Conservation (phyloP, 1,140 invertebrate species). For the Apis cerana region DNA sequence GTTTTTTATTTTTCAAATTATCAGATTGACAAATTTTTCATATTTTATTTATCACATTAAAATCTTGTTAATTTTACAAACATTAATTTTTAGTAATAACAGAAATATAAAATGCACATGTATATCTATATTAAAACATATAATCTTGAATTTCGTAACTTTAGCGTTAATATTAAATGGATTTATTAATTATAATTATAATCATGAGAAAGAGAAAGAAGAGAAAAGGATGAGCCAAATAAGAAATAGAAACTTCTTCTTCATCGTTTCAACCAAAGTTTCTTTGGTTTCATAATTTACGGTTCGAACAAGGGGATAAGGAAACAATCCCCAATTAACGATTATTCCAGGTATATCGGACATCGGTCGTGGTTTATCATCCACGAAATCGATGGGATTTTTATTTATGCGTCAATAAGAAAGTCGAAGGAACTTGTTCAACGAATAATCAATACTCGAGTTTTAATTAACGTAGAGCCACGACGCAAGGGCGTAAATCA, state of each 20-base stretch:
- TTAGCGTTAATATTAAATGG: too few relatives aligned
- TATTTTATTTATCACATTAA: too few relatives aligned
- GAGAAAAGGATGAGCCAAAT: not conserved
- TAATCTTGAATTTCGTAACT: too few relatives aligned
- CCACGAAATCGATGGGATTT: conserved; percentile 5
- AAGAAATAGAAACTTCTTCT: not conserved
- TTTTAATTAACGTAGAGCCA: conserved; percentile 4
- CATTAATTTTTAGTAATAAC: too few relatives aligned
- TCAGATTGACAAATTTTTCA: too few relatives aligned
- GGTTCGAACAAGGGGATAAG: not conserved
- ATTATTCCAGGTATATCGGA: not conserved
- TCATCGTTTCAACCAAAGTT: conserved; percentile 6
- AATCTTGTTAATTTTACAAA: too few relatives aligned
- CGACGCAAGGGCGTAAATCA: too few relatives aligned
- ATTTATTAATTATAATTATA: too few relatives aligned
- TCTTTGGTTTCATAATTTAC: conserved; percentile 30
- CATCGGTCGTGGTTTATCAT: conserved; percentile 7
- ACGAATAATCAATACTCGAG: conserved; percentile 26
- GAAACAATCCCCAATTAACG: conserved; percentile 43
- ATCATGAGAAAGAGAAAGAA: too few relatives aligned
- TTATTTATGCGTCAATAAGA: conserved; percentile 32
- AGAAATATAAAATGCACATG: too few relatives aligned
- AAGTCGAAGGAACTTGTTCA: conserved; percentile 11
- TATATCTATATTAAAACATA: too few relatives aligned
- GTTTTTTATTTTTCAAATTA: too few relatives aligned